Conservation (phyloP, 1,140 invertebrate genomes). For the Oreohelix idahoensis region DNA sequence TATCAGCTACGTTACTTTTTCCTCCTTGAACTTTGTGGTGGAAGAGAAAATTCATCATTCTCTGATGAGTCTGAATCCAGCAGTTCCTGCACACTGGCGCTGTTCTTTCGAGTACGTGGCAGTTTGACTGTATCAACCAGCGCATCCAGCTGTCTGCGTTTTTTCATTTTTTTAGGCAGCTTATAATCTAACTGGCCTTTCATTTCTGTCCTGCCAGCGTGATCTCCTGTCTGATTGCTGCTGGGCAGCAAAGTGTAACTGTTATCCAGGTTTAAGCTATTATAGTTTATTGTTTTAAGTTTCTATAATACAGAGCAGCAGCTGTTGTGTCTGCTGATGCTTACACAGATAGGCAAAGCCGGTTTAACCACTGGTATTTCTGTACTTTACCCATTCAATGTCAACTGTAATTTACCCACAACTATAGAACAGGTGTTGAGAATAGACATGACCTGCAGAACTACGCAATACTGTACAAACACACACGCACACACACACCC, state of each 20-base stretch:
- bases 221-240: neutral
- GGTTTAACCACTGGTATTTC: too few species aligned
- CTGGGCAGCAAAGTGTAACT: neutral
- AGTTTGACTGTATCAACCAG: slow-evolving; percentile 37
- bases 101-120: slow-evolving; percentile 27
- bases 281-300: too few species aligned
- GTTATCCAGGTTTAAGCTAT: neutral
- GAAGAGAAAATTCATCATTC: slow-evolving; percentile 11
- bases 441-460: too few species aligned
- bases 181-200: slow-evolving; percentile 18
- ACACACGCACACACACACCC: too few species aligned
- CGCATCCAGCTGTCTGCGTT: slow-evolving; percentile 33
- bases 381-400: too few species aligned
- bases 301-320: too few species aligned
- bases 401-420: too few species aligned
- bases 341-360: too few species aligned
- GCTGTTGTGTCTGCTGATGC: too few species aligned
- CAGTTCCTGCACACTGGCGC: slow-evolving; percentile 33
- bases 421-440: too few species aligned
- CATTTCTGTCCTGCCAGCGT: neutral
- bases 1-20: slow-evolving; percentile 4
- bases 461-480: too few species aligned
- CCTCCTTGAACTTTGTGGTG: neutral
- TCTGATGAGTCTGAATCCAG: slow-evolving; percentile 39
- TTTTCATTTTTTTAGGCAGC: slow-evolving; percentile 36